Conservation (phyloP, 2,113 vertebrate genomes). For the Tringa solitaria region DNA sequence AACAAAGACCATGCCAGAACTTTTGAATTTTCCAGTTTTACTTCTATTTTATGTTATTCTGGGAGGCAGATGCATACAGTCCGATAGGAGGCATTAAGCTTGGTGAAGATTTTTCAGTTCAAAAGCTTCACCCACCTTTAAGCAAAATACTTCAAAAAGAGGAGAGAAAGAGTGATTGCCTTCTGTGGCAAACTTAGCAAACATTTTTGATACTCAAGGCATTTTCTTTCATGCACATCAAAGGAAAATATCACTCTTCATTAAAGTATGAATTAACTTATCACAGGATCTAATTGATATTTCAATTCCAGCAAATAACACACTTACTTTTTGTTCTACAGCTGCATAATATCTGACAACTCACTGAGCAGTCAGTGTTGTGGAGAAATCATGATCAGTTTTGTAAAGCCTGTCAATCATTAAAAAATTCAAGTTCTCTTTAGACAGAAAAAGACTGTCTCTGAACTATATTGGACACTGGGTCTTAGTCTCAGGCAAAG, state of each 20-base stretch:
- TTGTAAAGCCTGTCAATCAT: slow-evolving; percentile 27
- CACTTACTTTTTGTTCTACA: neutral
- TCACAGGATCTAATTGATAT: slow-evolving; percentile 31
- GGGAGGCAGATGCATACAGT: slow-evolving; percentile 10
- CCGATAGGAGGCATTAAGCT: slow-evolving; percentile 53
- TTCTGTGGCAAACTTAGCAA: slow-evolving; percentile 18
- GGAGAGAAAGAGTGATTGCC: neutral
- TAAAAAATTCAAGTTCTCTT: neutral
- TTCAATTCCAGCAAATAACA: slow-evolving; percentile 32
- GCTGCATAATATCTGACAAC: neutral
- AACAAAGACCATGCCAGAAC: neutral
- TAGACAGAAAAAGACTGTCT: neutral
- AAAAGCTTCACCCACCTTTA: neutral
- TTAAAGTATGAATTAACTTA: slow-evolving; percentile 42
- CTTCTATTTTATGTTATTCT: slow-evolving; percentile 30
- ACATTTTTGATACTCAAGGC: neutral
- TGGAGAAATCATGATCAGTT: neutral
- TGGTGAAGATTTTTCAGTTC: slow-evolving; percentile 42
- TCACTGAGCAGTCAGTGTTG: slow-evolving; percentile 1
- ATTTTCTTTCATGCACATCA: neutral
- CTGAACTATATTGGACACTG: neutral
- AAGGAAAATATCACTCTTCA: slow-evolving; percentile 16
- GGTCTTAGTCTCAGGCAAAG: neutral
- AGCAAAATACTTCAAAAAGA: slow-evolving; percentile 35
- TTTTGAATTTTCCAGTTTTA: slow-evolving; percentile 15